Conservation (phyloP, 2,888 invertebrate genomes). For the Elegia similella region DNA sequence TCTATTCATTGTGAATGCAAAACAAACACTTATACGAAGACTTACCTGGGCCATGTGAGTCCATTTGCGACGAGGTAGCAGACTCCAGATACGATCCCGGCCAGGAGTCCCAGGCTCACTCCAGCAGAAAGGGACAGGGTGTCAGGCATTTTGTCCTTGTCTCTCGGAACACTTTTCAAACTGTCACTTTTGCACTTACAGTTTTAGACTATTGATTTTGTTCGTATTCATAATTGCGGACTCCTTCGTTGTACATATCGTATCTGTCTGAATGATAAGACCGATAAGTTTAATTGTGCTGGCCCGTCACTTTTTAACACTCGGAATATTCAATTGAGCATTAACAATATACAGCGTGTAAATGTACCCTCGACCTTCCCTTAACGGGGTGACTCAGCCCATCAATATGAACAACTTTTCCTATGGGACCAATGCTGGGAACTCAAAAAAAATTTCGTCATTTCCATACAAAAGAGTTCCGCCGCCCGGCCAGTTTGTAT, state of each 20-base stretch:
- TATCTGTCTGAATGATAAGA: not conserved
- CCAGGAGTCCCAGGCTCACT: slow-evolving; percentile 84
- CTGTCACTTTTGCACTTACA: not conserved
- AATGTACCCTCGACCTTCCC: too few relatives aligned
- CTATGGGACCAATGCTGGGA: too few relatives aligned
- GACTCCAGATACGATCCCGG: slow-evolving; percentile 86
- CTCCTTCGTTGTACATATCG: not conserved
- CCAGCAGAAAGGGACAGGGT: slow-evolving; percentile 81
- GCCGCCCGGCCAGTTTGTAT: too few relatives aligned
- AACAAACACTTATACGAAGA: slow-evolving; percentile 13
- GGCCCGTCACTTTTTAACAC: too few relatives aligned
- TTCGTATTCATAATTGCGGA: not conserved
- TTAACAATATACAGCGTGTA: too few relatives aligned
- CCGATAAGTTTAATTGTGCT: not conserved
- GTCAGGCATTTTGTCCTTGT: slow-evolving; percentile 71
- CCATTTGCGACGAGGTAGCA: slow-evolving; percentile 83
- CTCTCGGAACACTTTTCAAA: not conserved
- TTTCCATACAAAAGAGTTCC: too few relatives aligned
- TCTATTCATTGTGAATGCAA: too few relatives aligned
- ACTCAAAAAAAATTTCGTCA: too few relatives aligned
- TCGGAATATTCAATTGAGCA: too few relatives aligned
- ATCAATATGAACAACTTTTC: too few relatives aligned
- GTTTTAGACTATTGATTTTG: not conserved
- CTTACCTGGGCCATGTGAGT: slow-evolving; percentile 79
- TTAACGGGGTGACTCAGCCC: too few relatives aligned